Percentiles rank a stretch among this genome's conserved stretches.
Evolutionary conservation across 2,797 vertebrate genomes (phyloP).

Genomic region (Helicolenus hilgendorfi): DNA sequence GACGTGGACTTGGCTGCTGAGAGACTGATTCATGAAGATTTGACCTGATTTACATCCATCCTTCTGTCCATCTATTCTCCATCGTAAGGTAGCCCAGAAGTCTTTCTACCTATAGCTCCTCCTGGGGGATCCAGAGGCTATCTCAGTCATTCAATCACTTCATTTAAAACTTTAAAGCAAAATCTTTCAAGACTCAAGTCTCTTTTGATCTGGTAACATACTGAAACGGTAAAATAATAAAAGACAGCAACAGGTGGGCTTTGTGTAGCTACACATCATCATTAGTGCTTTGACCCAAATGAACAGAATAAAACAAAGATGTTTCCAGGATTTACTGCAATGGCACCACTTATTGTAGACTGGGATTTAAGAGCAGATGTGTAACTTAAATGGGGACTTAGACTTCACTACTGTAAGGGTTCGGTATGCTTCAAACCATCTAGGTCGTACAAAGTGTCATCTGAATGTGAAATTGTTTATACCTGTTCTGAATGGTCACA

Average conservation of each 20-base stretch:
- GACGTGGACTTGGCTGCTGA: slow-evolving; percentile 7
- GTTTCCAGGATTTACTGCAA: background rate
- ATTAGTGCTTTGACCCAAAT: background rate
- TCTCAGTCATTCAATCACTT: background rate
- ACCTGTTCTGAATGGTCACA: background rate
- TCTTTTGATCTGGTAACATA: background rate
- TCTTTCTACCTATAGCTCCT: background rate
- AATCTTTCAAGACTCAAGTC: background rate
- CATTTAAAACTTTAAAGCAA: background rate
- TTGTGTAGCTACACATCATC: background rate
- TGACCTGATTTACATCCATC: background rate
- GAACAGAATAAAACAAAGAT: background rate
- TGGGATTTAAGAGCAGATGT: background rate
- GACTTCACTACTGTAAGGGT: background rate
- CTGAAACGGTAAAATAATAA: background rate
- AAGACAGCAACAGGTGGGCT: background rate
- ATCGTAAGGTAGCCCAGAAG: background rate
- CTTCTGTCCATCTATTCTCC: background rate
- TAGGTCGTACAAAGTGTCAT: background rate
- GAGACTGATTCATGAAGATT: background rate
- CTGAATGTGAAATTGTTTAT: background rate
- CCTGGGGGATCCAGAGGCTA: background rate
- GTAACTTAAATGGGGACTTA: background rate
- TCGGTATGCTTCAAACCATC: background rate
- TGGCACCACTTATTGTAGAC: no score